Evolutionary conservation across 2,113 vertebrate species (phyloP).

Genomic region (Mesoclemmys tuberculata): DNA sequence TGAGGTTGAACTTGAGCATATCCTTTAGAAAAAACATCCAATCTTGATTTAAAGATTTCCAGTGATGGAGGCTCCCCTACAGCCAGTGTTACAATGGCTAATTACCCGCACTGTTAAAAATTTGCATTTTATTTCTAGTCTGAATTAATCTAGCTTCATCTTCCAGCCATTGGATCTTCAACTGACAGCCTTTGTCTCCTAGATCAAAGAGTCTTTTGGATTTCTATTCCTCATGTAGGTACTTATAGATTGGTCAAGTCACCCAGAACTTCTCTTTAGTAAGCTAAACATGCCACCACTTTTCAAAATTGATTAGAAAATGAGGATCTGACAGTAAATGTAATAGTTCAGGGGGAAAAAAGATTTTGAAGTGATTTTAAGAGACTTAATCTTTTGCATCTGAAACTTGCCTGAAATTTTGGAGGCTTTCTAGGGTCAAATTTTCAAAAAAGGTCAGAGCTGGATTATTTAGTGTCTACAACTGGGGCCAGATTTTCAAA

Average conservation of each 20-base stretch:
- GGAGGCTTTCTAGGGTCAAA: background rate
- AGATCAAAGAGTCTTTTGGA: background rate
- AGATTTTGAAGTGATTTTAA: background rate
- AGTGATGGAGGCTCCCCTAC: background rate
- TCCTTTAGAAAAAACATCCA: background rate
- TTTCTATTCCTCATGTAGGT: background rate
- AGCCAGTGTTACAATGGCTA: background rate
- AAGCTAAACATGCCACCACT: background rate
- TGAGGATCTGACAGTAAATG: background rate
- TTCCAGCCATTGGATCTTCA: background rate
- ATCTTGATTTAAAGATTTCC: background rate
- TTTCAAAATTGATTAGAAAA: background rate
- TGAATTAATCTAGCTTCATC: background rate
- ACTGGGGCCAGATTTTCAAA: background rate
- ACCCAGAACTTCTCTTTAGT: background rate
- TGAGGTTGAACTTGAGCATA: background rate
- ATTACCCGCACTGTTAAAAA: background rate
- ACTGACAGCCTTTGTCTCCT: conserved; percentile 6
- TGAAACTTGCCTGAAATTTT: background rate
- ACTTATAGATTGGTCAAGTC: background rate
- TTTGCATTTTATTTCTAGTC: background rate
- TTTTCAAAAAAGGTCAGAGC: conserved; percentile 17
- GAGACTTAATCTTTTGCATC: background rate
- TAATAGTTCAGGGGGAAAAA: background rate
- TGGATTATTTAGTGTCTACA: background rate